Evolutionary conservation across 2,888 invertebrate species (phyloP).

Genomic region (Osmoderma eremita): DNA sequence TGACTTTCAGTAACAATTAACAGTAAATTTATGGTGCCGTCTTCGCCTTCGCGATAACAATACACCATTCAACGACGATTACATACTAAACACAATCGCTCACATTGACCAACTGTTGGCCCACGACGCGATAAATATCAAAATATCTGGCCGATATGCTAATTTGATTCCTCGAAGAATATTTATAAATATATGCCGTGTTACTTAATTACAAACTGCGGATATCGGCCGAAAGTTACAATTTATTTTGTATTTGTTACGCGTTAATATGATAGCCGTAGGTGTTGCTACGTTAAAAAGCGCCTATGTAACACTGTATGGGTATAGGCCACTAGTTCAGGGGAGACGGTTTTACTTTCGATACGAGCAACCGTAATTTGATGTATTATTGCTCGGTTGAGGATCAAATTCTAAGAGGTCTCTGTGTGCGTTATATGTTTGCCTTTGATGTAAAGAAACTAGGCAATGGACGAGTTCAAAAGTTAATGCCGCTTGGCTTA

Average conservation of each 20-base stretch:
- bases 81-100: conserved; percentile 52
- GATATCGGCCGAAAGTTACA: conserved; percentile 31
- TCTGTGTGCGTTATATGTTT: too few relatives aligned
- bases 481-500: too few relatives aligned
- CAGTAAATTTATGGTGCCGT: conserved; percentile 59
- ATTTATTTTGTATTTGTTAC: conserved; percentile 25
- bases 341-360: too few relatives aligned
- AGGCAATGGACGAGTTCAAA: too few relatives aligned
- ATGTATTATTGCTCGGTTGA: too few relatives aligned
- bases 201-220: conserved; percentile 53
- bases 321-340: too few relatives aligned
- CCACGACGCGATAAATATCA: conserved; percentile 52
- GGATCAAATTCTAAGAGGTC: too few relatives aligned
- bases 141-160: conserved; percentile 53
- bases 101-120: conserved; percentile 53
- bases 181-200: conserved; percentile 47
- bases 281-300: conserved; percentile 28
- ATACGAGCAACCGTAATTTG: too few relatives aligned
- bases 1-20: conserved; percentile 63
- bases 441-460: too few relatives aligned
- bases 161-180: conserved; percentile 53
- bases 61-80: conserved; percentile 53
- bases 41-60: conserved; percentile 58
- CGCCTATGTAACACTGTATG: not conserved
- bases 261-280: conserved; percentile 32